Evolutionary conservation across 2,797 vertebrate species (phyloP).

Genomic region (Leucoraja ocellata): DNA sequence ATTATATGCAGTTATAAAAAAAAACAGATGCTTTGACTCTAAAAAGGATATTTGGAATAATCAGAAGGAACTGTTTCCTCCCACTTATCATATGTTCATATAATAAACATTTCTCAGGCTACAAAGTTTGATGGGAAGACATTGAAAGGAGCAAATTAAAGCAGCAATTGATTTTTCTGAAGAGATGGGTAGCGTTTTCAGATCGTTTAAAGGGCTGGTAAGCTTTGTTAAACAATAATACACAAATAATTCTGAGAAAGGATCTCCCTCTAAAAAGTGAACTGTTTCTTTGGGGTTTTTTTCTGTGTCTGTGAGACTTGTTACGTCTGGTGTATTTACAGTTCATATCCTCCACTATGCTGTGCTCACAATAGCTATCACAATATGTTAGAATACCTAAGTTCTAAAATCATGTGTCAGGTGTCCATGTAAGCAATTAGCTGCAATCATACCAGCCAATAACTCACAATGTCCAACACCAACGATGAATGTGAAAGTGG

Average conservation of each 20-base stretch:
- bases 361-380: too few species aligned
- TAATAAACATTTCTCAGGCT: slow-evolving; percentile 11
- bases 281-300: neutral
- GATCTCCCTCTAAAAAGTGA: neutral
- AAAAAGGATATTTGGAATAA: slow-evolving; percentile 9
- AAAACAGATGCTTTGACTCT: slow-evolving; percentile 31
- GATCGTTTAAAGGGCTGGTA: neutral
- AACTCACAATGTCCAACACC: too few species aligned
- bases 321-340: neutral
- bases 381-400: too few species aligned
- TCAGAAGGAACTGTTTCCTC: neutral
- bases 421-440: too few species aligned
- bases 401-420: too few species aligned
- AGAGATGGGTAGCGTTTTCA: neutral
- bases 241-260: neutral
- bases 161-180: neutral
- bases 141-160: neutral
- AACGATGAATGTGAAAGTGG: too few species aligned
- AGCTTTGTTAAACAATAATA: neutral
- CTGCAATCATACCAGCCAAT: too few species aligned
- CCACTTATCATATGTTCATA: slow-evolving; percentile 27
- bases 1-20: slow-evolving; percentile 11
- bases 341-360: neutral
- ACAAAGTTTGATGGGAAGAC: neutral
- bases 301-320: neutral